Conservation (phyloP, 2,113 vertebrate genomes). For the Natator depressus region DNA sequence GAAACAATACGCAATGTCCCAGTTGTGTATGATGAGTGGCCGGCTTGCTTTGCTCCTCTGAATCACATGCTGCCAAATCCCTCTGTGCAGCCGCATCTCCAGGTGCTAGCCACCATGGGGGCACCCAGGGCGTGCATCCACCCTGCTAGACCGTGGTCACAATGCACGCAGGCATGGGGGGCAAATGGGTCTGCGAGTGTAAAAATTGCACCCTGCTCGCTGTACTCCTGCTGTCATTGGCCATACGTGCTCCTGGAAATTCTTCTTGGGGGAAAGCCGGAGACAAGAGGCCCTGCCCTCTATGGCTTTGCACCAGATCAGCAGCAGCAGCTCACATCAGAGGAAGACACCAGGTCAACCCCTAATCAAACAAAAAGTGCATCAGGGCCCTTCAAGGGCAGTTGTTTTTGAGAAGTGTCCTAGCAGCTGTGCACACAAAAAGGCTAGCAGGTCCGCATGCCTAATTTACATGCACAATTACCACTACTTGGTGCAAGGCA, state of each 20-base stretch:
- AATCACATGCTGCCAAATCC: background rate
- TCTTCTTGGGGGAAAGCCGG: background rate
- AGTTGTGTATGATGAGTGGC: background rate
- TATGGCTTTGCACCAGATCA: background rate
- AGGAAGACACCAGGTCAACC: background rate
- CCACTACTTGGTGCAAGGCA: background rate
- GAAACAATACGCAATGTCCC: background rate
- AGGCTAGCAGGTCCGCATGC: background rate
- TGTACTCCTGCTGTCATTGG: background rate
- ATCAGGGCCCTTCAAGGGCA: fast-evolving
- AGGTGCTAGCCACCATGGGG: background rate
- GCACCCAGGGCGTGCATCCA: background rate
- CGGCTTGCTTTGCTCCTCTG: background rate
- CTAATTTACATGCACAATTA: slow-evolving; percentile 40
- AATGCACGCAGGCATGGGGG: background rate
- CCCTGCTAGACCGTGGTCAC: background rate
- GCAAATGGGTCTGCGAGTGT: background rate
- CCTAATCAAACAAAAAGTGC: background rate
- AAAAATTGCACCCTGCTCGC: background rate
- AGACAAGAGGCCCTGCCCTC: background rate
- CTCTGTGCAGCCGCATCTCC: background rate
- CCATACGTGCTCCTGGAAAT: background rate
- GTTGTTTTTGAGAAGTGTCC: background rate
- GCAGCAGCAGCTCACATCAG: background rate
- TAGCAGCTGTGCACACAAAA: background rate